phyloP scores from a whole-genome alignment of 1,140 invertebrate genomes.

The Vollenhovia emeryi region DNA sequence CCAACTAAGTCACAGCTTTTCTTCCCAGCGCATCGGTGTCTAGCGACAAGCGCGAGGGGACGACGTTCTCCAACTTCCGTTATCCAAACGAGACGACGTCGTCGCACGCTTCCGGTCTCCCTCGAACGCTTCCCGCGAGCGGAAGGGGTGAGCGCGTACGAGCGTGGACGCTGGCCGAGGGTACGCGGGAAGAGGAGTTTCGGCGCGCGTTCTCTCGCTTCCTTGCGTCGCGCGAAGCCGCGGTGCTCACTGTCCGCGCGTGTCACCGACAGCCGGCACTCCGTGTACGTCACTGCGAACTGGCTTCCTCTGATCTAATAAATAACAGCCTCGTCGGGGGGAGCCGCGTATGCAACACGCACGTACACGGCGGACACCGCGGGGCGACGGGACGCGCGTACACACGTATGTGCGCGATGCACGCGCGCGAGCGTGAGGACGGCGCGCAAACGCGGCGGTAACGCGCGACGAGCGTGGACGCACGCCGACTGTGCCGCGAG shows the following conservation, averaged over 20 bases:
- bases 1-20: too few relatives aligned
- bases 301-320: slow-evolving; percentile 85
- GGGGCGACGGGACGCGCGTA: not conserved
- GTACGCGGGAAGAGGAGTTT: too few relatives aligned
- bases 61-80: slow-evolving; percentile 17
- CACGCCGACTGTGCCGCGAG: slow-evolving; percentile 27
- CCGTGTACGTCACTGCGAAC: slow-evolving; percentile 82
- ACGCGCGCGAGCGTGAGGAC: not conserved
- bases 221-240: slow-evolving; percentile 72
- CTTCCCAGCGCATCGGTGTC: too few relatives aligned
- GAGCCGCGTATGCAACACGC: slow-evolving; percentile 37
- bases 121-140: not conserved
- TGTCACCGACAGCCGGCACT: slow-evolving; percentile 28
- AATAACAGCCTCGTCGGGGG: slow-evolving; percentile 69
- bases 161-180: not conserved
- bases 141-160: not conserved
- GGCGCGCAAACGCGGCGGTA: slow-evolving; percentile 9
- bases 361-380: slow-evolving; percentile 7
- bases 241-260: slow-evolving; percentile 76
- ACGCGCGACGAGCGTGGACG: slow-evolving; percentile 43
- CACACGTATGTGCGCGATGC: not conserved
- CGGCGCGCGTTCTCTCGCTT: too few relatives aligned
- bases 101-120: not conserved
- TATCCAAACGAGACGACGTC: slow-evolving; percentile 11
- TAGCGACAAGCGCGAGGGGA: too few relatives aligned